Base-by-base conservation (phyloP, 1,140 invertebrate genomes). In the Oncopeltus fasciatus region DNA sequence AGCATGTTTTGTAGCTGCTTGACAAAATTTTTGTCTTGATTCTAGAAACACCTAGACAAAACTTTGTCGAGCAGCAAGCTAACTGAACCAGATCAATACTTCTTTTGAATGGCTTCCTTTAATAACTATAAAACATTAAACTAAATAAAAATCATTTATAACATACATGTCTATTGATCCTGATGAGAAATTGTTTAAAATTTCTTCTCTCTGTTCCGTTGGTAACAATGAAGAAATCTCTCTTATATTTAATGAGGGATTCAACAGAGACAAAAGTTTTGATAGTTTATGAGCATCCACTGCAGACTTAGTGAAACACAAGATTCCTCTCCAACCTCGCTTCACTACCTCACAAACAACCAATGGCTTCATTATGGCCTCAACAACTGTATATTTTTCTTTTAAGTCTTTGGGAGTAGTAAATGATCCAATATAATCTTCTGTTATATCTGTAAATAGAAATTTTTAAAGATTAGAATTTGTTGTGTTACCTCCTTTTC, bases 241-340 rank as follows among this genome's bases (percentile, higher is more conserved):
- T 33, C 46, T 49, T 14, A 68, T 56, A 46, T 63, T 62, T 21
- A 64, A 24, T 27, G 46, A 24, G 18, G 43, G 26, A 43, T 60
- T 49, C 31, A 88, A 74, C 29, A 76, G 72, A 63, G 79, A 78
- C 9, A 92, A 69, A 11, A 93, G 74, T 27, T 83, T 70, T 60
- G 80, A 75, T 31, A 93, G 75, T 68, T 88, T 77, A 72, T 88
- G 85, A 21, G 88, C 82, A 33, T 83, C 77, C 65, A 89, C 81
- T 1, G 83, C 78, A 44, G 90, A 90, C 74, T 94, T 90, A 0
- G 90, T 87, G 72, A 99, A 98, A 69, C 91, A 84, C 8, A 99
- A 76, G 31, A 90, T 83, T 69, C 84, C 85, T 28, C 83, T 81
- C 75, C 84, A 85, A 43, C 80, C 76, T 47, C 83, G 73, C 53